These are phyloP conservation scores for Corella eumyota DNA, from an alignment of 23 tunicate species.

Conservation along the genomic window DNA sequence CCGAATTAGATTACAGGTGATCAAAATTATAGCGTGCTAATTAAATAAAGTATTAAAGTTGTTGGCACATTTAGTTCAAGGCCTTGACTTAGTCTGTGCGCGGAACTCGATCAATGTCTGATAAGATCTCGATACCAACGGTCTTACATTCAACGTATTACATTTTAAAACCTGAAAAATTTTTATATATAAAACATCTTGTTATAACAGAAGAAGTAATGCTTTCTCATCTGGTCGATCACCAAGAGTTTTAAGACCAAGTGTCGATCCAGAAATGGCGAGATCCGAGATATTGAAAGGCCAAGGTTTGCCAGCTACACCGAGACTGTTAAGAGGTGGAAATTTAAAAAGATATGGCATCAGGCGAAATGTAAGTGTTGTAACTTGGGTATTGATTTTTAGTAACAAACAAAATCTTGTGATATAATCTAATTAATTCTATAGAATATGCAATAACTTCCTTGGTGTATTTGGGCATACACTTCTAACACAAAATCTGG, in stretches of 20 bases:
- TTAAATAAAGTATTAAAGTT: not conserved
- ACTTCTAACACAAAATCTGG: too few species aligned
- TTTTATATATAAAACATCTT: too few species aligned
- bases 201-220: slow-evolving; percentile 16
- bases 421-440: too few species aligned
- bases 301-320: slow-evolving; percentile 42
- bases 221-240: slow-evolving; percentile 29
- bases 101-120: too few species aligned
- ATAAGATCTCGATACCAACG: too few species aligned
- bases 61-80: not conserved
- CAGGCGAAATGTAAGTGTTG: slow-evolving; percentile 30
- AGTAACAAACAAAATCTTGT: not conserved
- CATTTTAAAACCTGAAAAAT: too few species aligned
- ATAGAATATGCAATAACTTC: too few species aligned
- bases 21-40: not conserved
- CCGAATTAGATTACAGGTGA: not conserved
- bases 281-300: slow-evolving; percentile 33
- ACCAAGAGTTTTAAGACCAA: slow-evolving; percentile 13
- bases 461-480: too few species aligned
- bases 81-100: not conserved
- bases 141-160: too few species aligned
- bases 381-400: not conserved
- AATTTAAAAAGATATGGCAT: slow-evolving; percentile 44
- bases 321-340: slow-evolving; percentile 46
- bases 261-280: slow-evolving; percentile 11